These are phyloP conservation scores for Cydia fagiglandana DNA, from an alignment of 1,140 invertebrate genomes.

Conservation along the genomic window DNA sequence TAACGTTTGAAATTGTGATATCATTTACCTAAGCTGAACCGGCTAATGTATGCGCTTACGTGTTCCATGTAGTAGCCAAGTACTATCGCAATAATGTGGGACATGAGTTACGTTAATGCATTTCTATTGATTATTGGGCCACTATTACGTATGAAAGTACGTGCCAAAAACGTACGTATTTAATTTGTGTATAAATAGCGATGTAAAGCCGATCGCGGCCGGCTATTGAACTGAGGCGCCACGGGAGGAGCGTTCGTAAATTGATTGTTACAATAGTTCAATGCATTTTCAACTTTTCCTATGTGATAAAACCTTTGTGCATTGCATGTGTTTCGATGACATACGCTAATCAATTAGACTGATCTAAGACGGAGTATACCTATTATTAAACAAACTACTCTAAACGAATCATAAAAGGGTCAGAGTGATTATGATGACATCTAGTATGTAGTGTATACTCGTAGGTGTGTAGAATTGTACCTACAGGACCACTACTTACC, in stretches of 20 bases:
- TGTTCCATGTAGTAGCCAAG: not conserved
- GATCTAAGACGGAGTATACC: too few relatives aligned
- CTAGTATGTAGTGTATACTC: too few relatives aligned
- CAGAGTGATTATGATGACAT: too few relatives aligned
- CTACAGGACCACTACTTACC: too few relatives aligned
- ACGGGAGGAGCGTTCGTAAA: slow-evolving; percentile 37
- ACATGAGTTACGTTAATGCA: slow-evolving; percentile 10
- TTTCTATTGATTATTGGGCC: not conserved
- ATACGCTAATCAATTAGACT: too few relatives aligned
- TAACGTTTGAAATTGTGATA: not conserved
- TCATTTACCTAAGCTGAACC: not conserved
- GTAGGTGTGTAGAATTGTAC: too few relatives aligned
- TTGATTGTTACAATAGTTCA: not conserved
- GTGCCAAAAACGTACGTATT: slow-evolving; percentile 56
- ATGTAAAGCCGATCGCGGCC: slow-evolving; percentile 55
- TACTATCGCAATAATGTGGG: not conserved
- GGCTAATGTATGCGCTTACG: not conserved
- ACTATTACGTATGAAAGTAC: slow-evolving; percentile 35
- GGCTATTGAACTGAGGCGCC: slow-evolving; percentile 61
- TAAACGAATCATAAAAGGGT: too few relatives aligned
- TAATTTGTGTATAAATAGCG: slow-evolving; percentile 63
- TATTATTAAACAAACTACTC: too few relatives aligned
- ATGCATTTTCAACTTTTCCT: too few relatives aligned
- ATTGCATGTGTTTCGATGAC: too few relatives aligned
- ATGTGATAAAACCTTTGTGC: too few relatives aligned